Conservation (phyloP, 2,888 invertebrate species). For the Orgyia antiqua region DNA sequence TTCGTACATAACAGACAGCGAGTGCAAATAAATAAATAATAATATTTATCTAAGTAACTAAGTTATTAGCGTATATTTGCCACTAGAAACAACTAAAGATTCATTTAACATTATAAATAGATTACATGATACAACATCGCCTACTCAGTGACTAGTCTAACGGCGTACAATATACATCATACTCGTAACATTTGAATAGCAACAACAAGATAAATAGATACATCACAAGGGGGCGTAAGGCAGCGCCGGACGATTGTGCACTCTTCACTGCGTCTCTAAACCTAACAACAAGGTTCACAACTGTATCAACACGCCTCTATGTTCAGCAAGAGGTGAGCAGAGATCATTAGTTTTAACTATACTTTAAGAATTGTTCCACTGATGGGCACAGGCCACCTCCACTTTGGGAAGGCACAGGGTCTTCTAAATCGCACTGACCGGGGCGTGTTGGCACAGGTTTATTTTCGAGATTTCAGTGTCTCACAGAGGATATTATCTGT, state of each 20-base stretch:
- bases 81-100: slow-evolving; percentile 72
- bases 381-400: no score
- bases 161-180: slow-evolving; percentile 55
- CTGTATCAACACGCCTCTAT: neutral
- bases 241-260: slow-evolving; percentile 19
- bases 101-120: slow-evolving; percentile 65
- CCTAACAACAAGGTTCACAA: slow-evolving; percentile 15
- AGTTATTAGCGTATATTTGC: slow-evolving; percentile 63
- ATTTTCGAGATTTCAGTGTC: neutral
- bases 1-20: slow-evolving; percentile 43
- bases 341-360: no score
- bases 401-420: no score
- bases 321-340: neutral
- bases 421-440: no score
- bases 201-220: slow-evolving; percentile 57
- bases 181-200: slow-evolving; percentile 62
- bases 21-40: slow-evolving; percentile 63
- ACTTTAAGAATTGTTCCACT: no score
- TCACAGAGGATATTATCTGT: no score
- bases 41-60: slow-evolving; percentile 55
- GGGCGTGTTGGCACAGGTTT: no score
- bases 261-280: slow-evolving; percentile 26
- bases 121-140: slow-evolving; percentile 69
- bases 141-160: slow-evolving; percentile 76
- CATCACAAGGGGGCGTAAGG: slow-evolving; percentile 53